Conservation (phyloP, 2,797 vertebrate genomes). For the Sparus aurata region DNA sequence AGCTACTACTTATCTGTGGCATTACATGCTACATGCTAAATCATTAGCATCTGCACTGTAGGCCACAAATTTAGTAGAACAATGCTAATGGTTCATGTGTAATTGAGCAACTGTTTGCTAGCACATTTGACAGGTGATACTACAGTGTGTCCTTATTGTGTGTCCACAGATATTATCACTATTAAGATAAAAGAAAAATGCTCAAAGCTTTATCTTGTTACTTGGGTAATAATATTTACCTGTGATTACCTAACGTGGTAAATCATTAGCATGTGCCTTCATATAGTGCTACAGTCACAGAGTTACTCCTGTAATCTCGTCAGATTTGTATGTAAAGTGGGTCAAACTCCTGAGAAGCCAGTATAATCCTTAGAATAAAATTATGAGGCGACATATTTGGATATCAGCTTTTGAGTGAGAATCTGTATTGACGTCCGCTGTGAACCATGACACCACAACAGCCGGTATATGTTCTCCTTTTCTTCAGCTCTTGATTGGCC, state of each 20-base stretch:
- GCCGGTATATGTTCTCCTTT: neutral
- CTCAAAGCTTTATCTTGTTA: neutral
- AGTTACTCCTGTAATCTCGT: neutral
- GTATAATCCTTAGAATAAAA: neutral
- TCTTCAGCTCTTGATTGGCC: neutral
- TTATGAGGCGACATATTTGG: neutral
- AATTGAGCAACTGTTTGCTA: no score
- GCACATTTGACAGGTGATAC: no score
- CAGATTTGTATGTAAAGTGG: neutral
- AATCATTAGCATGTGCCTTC: no score
- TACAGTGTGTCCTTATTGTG: no score
- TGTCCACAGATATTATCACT: no score
- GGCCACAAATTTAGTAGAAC: neutral
- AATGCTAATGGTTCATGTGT: no score
- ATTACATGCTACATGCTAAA: no score
- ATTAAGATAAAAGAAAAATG: neutral
- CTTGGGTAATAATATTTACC: neutral
- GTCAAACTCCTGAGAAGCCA: slow-evolving; percentile 1
- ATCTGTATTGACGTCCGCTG: neutral
- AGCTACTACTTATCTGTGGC: no score
- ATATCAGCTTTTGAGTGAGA: neutral
- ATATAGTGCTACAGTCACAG: neutral
- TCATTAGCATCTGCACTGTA: no score
- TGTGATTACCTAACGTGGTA: no score
- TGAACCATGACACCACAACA: neutral